Base-by-base conservation (phyloP, 2,888 invertebrate species). In the Rhimphoctona megacephalus region DNA sequence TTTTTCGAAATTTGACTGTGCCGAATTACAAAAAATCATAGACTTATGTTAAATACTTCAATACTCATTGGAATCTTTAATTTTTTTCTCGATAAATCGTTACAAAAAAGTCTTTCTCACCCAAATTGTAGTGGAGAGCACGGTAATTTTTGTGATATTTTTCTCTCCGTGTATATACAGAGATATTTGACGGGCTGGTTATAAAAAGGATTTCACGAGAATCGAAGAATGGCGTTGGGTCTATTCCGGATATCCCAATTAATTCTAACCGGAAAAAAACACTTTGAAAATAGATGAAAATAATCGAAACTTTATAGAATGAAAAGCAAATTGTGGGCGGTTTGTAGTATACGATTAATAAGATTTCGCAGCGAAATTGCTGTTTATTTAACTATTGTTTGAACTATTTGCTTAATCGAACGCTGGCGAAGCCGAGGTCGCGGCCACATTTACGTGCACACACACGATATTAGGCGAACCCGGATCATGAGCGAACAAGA, bases 401-500 rank as follows among this genome's bases (percentile, higher is more conserved):
- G 39, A 7, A 19, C 36, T 66, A 22, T 66, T 33, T 36, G 33
- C 7, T 66, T 33, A 36, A 36, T 39, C 19, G 66, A 66, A 22
- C 66, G 9, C n/a, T 9, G 36, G 36, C 11, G 66, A 9, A 66
- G 39, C n/a, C 33, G 39, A 66, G 36, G 66, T n/a, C 11, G 66
- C 9, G n/a, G 36, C 9, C 30, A n/a, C 11, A 3, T 11, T 2
- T 3, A 11, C 30, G 17, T 30, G 61, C 11, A 30, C 25, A 17
- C 25, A 43, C 22, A 69, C 69, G 43, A 43, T 67, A 49, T 61
- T 61, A 66, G 66, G 22, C 46, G 46, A 69, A 69, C 69, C 69
- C 69, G 69, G 69, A 69, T 69, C 69, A 43, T 25, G 69, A 46
- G 14, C 69, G 17, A 69, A 11, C 66, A 36, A 66, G 67, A 67